Conservation (phyloP, 1,140 invertebrate species). For the Spodoptera frugiperda region DNA sequence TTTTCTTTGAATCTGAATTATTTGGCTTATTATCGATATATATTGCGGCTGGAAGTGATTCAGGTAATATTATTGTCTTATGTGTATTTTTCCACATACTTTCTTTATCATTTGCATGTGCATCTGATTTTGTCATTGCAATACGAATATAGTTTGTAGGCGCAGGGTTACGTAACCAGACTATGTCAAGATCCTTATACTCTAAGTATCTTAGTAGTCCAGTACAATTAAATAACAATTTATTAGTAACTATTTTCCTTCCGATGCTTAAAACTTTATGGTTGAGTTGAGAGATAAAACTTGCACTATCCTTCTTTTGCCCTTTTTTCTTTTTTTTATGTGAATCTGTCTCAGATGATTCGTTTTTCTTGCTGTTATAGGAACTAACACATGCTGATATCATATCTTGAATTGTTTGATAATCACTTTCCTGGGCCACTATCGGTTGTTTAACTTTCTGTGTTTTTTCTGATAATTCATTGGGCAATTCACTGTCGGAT, state of each 20-base stretch:
- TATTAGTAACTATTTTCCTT: constrained; percentile 68
- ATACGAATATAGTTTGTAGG: constrained; percentile 58
- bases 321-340: background rate
- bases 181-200: constrained; percentile 70
- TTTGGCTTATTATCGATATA: background rate
- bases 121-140: constrained; percentile 56
- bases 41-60: background rate
- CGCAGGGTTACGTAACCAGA: constrained; percentile 59
- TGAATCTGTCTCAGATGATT: background rate
- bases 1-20: constrained; percentile 50
- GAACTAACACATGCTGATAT: constrained; percentile 36
- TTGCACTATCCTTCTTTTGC: constrained; percentile 35
- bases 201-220: constrained; percentile 74
- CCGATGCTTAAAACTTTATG: constrained; percentile 79
- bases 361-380: constrained; percentile 21
- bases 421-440: constrained; percentile 20
- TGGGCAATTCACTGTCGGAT: constrained; percentile 53
- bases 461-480: constrained; percentile 17
- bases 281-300: constrained; percentile 59
- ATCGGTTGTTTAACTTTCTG: constrained; percentile 30
- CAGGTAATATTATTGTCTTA: background rate
- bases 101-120: constrained; percentile 50
- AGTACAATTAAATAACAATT: constrained; percentile 67
- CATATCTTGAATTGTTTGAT: constrained; percentile 48
- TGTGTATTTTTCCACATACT: constrained; percentile 53